These are phyloP conservation scores for Heteractis magnifica DNA, from an alignment of 92 coral and sea anemone genomes.

Conservation along the genomic window DNA sequence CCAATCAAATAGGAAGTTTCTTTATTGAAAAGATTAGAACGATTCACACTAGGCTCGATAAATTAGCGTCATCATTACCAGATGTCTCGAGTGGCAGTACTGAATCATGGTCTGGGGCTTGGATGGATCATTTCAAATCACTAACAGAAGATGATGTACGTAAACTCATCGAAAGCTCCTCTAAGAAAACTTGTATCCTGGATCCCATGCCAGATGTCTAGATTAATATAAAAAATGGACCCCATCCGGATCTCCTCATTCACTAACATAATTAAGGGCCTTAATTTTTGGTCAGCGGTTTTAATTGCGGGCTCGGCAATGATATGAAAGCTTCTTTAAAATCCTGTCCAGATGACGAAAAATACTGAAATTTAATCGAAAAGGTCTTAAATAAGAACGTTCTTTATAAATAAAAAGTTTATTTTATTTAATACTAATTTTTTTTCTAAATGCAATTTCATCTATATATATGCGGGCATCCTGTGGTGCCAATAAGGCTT, in stretches of 20 bases:
- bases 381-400: neutral
- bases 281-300: neutral
- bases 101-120: neutral
- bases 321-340: neutral
- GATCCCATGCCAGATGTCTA: constrained; percentile 15
- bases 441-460: neutral
- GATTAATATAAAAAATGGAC: neutral
- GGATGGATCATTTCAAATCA: constrained; percentile 17
- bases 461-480: neutral
- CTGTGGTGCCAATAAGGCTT: neutral
- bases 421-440: neutral
- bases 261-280: neutral
- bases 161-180: constrained; percentile 22
- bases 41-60: no score
- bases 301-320: neutral
- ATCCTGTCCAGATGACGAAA: neutral
- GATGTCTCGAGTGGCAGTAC: neutral
- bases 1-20: no score
- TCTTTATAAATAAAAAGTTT: neutral
- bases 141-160: constrained; percentile 37
- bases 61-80: neutral
- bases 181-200: constrained; percentile 17
- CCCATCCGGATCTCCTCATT: neutral
- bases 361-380: neutral
- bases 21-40: no score